A percentile compares a stretch with the other conserved stretches of the same genome.
Evolutionary conservation across 2,888 invertebrate species (phyloP).

Genomic region (Entomobrya proxima): DNA sequence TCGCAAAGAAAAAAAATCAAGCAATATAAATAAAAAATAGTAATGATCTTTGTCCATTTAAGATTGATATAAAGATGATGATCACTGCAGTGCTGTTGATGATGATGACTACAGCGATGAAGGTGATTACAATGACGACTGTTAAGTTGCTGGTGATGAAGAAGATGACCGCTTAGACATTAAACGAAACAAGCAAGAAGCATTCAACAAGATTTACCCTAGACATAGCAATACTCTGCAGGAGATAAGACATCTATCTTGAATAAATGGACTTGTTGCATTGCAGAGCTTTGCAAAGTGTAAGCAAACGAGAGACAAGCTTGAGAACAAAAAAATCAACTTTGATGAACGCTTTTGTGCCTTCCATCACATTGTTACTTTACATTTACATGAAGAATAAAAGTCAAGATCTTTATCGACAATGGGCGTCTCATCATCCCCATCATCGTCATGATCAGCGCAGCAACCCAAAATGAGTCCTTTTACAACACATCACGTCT

Average conservation of each 20-base stretch:
- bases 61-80: conserved; percentile 60
- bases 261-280: conserved; percentile 50
- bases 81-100: conserved; percentile 49
- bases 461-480: conserved; percentile 25
- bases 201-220: conserved; percentile 59
- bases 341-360: conserved; percentile 62
- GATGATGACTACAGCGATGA: conserved; percentile 45
- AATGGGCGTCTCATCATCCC: conserved; percentile 62
- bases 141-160: conserved; percentile 37
- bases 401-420: conserved; percentile 64
- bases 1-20: not conserved
- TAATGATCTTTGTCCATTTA: conserved; percentile 59
- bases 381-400: conserved; percentile 65
- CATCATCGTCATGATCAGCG: conserved; percentile 41
- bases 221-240: conserved; percentile 45
- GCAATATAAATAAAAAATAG: not conserved
- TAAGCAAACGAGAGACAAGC: conserved; percentile 34
- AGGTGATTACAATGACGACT: conserved; percentile 66
- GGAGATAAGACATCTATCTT: conserved; percentile 58
- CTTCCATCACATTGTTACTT: conserved; percentile 54
- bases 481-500: conserved; percentile 45
- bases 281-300: not conserved
- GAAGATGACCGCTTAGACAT: conserved; percentile 56
- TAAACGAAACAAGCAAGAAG: conserved; percentile 31
- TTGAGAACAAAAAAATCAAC: conserved; percentile 39